phyloP scores from a whole-genome alignment of 2,797 vertebrate species.

The Peromyscus nudipes region DNA sequence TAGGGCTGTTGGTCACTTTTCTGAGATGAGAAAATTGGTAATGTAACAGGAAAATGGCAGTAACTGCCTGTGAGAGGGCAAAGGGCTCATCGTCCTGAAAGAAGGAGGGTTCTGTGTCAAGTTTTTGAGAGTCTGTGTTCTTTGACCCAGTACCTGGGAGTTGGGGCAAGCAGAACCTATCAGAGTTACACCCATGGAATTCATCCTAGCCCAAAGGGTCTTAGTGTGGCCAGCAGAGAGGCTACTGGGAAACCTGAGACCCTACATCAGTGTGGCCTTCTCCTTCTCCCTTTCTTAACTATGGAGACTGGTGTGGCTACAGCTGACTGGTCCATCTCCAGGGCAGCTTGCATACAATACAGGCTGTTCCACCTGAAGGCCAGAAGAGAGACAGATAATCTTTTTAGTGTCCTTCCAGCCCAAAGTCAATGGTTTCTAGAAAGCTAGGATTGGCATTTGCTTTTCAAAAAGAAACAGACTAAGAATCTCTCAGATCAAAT shows the following conservation, averaged over 20 bases:
- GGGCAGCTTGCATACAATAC: background rate
- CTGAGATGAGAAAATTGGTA: background rate
- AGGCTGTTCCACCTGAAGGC: background rate
- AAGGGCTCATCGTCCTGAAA: background rate
- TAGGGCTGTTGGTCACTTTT: background rate
- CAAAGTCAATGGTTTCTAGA: conserved; percentile 51
- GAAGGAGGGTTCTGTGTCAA: background rate
- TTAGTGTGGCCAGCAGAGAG: background rate
- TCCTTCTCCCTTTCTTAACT: too few species aligned
- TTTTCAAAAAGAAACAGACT: conserved; percentile 72
- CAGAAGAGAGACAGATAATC: conserved; percentile 8
- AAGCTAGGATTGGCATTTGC: conserved; percentile 56
- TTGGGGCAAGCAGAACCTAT: background rate
- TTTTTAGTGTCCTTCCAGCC: conserved; percentile 55
- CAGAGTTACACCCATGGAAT: background rate
- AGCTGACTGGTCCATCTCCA: background rate
- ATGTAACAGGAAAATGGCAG: background rate
- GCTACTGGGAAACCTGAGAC: background rate
- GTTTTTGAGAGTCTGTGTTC: background rate
- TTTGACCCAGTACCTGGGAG: background rate
- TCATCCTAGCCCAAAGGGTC: background rate
- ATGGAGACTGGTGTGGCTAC: background rate
- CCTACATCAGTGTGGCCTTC: background rate
- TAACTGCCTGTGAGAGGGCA: background rate
- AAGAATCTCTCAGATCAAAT: conserved; percentile 71